Conservation (phyloP, 2,113 vertebrate genomes). For the Pterocles burchelli region DNA sequence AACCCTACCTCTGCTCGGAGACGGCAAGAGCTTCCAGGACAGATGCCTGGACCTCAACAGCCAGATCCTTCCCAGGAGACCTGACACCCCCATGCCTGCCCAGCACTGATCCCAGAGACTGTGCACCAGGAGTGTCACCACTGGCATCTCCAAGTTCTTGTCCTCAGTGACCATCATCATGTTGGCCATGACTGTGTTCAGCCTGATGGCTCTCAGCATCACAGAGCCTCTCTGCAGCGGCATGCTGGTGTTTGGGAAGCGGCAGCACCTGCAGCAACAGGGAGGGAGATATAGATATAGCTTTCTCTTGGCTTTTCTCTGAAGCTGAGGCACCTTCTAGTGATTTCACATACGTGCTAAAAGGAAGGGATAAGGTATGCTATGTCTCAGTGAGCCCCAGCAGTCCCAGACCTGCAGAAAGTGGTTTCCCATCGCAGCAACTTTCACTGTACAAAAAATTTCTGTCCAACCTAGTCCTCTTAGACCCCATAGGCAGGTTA, state of each 20-base stretch:
- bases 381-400: background rate
- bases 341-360: background rate
- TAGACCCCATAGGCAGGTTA: background rate
- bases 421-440: background rate
- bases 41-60: background rate
- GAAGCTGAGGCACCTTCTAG: background rate
- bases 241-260: background rate
- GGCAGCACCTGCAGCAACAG: background rate
- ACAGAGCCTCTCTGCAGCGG: background rate
- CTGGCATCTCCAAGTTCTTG: background rate
- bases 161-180: background rate
- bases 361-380: background rate
- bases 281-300: background rate
- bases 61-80: background rate
- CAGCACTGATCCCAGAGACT: background rate
- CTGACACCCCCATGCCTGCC: background rate
- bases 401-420: background rate
- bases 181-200: background rate
- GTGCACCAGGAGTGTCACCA: background rate
- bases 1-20: background rate
- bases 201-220: fast-evolving
- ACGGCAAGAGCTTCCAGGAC: background rate
- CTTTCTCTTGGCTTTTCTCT: background rate
- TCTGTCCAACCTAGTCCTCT: background rate
- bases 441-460: background rate